Percentiles rank a stretch among this genome's conserved stretches.
These are phyloP conservation scores for Lasioglossum zephyrum DNA, from an alignment of 2,888 invertebrate species.

Conservation along the genomic window DNA sequence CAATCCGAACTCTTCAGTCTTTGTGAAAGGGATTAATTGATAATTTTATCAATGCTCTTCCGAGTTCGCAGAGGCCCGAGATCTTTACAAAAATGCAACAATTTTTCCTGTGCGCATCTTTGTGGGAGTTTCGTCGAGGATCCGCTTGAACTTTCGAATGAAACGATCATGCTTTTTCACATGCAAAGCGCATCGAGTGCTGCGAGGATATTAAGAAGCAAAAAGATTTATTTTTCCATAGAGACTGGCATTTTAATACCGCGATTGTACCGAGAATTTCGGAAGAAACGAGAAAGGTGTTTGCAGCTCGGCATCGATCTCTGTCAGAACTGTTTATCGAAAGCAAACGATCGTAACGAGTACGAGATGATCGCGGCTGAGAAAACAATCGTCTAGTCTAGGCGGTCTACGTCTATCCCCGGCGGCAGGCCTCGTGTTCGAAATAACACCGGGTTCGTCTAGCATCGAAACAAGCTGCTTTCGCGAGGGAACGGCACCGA, in stretches of 20 bases:
- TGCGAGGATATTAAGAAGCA: no score
- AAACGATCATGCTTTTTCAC: neutral
- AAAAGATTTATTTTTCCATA: no score
- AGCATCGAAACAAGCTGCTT: conserved; percentile 31
- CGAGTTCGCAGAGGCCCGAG: neutral
- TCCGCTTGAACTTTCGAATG: neutral
- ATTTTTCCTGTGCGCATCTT: neutral
- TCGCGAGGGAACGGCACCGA: conserved; percentile 41
- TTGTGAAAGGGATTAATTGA: neutral
- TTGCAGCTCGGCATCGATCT: neutral
- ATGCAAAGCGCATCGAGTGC: neutral
- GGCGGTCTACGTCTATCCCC: conserved; percentile 4
- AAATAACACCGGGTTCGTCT: conserved; percentile 15
- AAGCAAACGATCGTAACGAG: conserved; percentile 4
- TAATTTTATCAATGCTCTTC: neutral
- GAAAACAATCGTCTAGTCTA: conserved; percentile 13
- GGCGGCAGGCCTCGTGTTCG: conserved; percentile 12
- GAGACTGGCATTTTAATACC: neutral
- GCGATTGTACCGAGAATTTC: neutral
- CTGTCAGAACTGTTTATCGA: neutral
- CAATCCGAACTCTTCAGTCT: neutral
- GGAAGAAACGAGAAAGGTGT: neutral
- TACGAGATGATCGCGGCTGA: conserved; percentile 1
- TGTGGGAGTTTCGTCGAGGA: neutral
- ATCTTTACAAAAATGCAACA: neutral